phyloP scores from a whole-genome alignment of 1,140 invertebrate species.

The Chlorops oryzae region DNA sequence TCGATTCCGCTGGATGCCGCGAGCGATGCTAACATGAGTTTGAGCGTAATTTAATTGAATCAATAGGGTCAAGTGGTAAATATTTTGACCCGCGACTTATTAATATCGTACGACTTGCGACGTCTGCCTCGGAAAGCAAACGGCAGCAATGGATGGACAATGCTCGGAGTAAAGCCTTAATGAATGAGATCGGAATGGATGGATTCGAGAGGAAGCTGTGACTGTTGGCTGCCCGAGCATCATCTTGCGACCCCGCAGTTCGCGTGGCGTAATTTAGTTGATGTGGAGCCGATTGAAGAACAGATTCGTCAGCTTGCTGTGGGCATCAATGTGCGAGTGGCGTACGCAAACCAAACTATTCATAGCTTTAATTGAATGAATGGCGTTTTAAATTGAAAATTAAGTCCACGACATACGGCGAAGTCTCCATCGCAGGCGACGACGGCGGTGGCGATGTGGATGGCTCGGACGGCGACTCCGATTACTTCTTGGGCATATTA shows the following conservation, averaged over 20 bases:
- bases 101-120: slow-evolving; percentile 21
- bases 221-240: too few species aligned
- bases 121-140: background rate
- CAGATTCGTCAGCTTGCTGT: too few species aligned
- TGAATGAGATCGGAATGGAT: too few species aligned
- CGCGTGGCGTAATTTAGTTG: too few species aligned
- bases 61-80: slow-evolving; percentile 49
- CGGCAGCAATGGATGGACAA: too few species aligned
- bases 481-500: background rate
- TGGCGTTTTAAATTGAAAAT: slow-evolving; percentile 45
- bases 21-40: background rate
- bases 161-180: too few species aligned
- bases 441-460: slow-evolving; percentile 10
- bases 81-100: slow-evolving; percentile 48
- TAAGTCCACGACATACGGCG: slow-evolving; percentile 42
- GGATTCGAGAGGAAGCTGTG: too few species aligned
- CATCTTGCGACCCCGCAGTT: too few species aligned
- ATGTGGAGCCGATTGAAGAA: too few species aligned
- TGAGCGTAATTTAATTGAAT: slow-evolving; percentile 49
- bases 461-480: slow-evolving; percentile 10
- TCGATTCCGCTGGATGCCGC: background rate
- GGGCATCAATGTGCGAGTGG: slow-evolving; percentile 3
- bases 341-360: slow-evolving; percentile 38
- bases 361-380: slow-evolving; percentile 49
- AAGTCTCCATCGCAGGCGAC: slow-evolving; percentile 17